A percentile compares a stretch with the other conserved stretches of the same genome.
These are phyloP conservation scores for Hydrolagus colliei DNA, from an alignment of 2,797 vertebrate species.

Conservation along the genomic window DNA sequence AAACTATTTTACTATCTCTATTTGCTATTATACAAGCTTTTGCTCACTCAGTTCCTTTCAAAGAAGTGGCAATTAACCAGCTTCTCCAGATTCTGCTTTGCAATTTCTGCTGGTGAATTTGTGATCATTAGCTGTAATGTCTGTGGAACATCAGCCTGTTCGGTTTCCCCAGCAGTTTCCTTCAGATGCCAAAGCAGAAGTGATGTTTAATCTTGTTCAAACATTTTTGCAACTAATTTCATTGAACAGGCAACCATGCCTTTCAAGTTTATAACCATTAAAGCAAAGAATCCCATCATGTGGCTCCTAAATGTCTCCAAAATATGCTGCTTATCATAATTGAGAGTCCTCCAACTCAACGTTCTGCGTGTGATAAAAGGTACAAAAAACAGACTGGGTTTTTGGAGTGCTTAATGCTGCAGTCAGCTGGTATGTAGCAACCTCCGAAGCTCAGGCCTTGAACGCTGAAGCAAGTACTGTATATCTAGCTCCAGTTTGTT, in stretches of 20 bases:
- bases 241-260: neutral
- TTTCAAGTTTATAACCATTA: neutral
- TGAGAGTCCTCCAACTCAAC: neutral
- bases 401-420: neutral
- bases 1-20: neutral
- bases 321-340: neutral
- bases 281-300: neutral
- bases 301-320: conserved; percentile 2
- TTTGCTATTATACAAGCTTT: neutral
- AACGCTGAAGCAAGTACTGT: neutral
- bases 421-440: neutral
- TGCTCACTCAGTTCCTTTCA: neutral
- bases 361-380: neutral
- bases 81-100: neutral
- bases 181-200: neutral
- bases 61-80: neutral
- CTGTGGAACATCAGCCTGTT: neutral
- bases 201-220: conserved; percentile 22
- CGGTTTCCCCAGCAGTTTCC: neutral
- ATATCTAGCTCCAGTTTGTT: too few relatives aligned
- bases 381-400: neutral
- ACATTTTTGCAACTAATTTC: neutral
- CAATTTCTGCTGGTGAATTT: neutral
- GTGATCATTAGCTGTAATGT: neutral
- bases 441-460: neutral